Evolutionary conservation across 2,113 vertebrate species (phyloP).

Genomic region (Synchiropus splendidus): DNA sequence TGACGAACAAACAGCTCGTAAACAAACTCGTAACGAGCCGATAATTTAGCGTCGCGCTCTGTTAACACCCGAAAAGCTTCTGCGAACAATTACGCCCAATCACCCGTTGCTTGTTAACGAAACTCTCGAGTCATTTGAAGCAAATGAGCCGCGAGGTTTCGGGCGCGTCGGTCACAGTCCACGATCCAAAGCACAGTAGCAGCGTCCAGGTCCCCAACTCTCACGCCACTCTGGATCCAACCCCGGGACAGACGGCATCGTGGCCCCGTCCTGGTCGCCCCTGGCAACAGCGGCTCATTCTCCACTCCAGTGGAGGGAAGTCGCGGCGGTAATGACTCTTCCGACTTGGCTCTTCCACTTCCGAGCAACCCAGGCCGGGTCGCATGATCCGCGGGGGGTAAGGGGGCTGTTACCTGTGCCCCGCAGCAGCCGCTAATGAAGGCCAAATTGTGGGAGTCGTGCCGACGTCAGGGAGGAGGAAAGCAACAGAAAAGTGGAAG

Average conservation of each 20-base stretch:
- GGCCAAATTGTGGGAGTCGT: constrained; percentile 64
- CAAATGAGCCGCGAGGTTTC: constrained; percentile 34
- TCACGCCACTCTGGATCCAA: constrained; percentile 51
- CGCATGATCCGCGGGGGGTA: constrained; percentile 52
- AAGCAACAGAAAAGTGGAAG: constrained; percentile 69
- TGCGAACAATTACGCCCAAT: constrained; percentile 32
- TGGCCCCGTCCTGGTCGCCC: constrained; percentile 47
- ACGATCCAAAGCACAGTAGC: constrained; percentile 54
- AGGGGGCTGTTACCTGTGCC: constrained; percentile 62
- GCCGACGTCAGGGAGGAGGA: constrained; percentile 41
- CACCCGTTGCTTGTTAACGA: constrained; percentile 25
- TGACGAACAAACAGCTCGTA: too few relatives aligned
- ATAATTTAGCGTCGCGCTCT: too few relatives aligned
- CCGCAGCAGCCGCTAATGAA: constrained; percentile 62
- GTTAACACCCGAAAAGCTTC: constrained; percentile 12
- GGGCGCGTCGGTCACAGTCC: constrained; percentile 42
- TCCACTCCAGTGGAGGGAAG: constrained; percentile 89
- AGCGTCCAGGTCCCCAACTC: too few relatives aligned
- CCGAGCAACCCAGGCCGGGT: constrained; percentile 74
- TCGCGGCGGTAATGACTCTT: constrained; percentile 89
- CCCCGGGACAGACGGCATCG: constrained; percentile 56
- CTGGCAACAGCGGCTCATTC: constrained; percentile 74
- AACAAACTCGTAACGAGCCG: too few relatives aligned
- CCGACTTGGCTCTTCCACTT: constrained; percentile 79
- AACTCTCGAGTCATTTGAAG: constrained; percentile 31